Evolutionary conservation across 2,888 invertebrate genomes (phyloP).

Genomic region (Syrista parreyssii): DNA sequence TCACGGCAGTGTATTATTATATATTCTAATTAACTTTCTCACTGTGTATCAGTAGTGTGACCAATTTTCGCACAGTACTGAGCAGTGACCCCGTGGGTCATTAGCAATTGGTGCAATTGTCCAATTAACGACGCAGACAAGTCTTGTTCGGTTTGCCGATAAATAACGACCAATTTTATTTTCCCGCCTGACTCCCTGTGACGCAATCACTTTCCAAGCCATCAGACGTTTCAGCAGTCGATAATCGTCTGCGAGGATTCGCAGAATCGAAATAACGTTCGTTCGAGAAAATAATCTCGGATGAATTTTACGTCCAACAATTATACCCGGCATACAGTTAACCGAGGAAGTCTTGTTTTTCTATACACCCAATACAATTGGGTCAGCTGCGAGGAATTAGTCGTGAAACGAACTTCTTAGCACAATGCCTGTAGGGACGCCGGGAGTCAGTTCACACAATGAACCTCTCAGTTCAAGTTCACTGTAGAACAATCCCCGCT

Average conservation of each 20-base stretch:
- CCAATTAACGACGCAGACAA: neutral
- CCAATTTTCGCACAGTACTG: neutral
- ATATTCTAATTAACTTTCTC: neutral
- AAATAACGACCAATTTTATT: neutral
- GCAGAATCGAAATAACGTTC: neutral
- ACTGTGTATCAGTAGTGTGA: neutral
- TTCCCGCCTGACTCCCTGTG: neutral
- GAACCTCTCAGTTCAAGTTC: neutral
- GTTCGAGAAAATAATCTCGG: neutral
- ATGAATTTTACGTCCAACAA: neutral
- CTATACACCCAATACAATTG: neutral
- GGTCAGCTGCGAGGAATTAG: neutral
- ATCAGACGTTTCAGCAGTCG: neutral
- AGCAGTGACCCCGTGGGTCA: neutral
- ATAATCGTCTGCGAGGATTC: neutral
- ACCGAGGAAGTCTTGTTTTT: neutral
- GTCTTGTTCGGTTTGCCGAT: slow-evolving; percentile 1
- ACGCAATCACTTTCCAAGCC: neutral
- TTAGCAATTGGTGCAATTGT: neutral
- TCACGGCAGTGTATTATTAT: neutral
- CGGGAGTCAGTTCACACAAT: neutral
- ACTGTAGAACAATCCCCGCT: neutral
- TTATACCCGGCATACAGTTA: neutral
- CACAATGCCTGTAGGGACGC: neutral
- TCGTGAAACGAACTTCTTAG: neutral